A percentile compares a stretch with the other conserved stretches of the same genome.
Evolutionary conservation across 2,797 vertebrate species (phyloP).

Genomic region (Paratrypauchen microcephalus): DNA sequence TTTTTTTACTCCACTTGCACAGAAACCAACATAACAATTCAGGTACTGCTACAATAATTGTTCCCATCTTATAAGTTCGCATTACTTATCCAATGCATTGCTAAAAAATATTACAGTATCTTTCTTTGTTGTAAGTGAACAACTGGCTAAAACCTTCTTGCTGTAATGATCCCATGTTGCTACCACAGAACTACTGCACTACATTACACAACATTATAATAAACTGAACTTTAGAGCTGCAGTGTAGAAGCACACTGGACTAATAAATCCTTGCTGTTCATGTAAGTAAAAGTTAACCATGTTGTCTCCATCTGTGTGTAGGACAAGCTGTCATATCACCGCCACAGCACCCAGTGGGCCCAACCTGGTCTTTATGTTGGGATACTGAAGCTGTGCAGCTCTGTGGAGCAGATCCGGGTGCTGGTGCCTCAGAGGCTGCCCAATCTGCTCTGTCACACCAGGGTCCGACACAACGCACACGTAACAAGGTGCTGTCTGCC

Average conservation of each 20-base stretch:
- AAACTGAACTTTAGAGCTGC: too few relatives aligned
- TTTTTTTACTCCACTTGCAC: background rate
- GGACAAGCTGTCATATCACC: slow-evolving; percentile 77
- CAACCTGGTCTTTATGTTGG: slow-evolving; percentile 78
- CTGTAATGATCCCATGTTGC: background rate
- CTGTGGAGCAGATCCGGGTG: slow-evolving; percentile 79
- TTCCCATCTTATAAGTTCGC: too few relatives aligned
- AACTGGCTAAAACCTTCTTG: background rate
- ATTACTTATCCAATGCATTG: too few relatives aligned
- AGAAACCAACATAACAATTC: background rate
- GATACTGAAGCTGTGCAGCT: slow-evolving; percentile 80
- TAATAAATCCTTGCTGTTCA: background rate
- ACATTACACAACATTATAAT: too few relatives aligned
- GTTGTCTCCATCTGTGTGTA: slow-evolving; percentile 23
- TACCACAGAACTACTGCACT: background rate
- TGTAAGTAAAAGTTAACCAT: background rate
- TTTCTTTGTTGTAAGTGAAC: background rate
- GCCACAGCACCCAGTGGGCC: slow-evolving; percentile 66
- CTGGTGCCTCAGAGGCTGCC: slow-evolving; percentile 79
- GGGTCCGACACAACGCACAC: slow-evolving; percentile 74
- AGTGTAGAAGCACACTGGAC: too few relatives aligned
- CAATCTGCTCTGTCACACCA: slow-evolving; percentile 76
- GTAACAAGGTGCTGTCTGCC: slow-evolving; percentile 68
- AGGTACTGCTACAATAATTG: too few relatives aligned
- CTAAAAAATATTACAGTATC: too few relatives aligned